These are phyloP conservation scores for Fopius arisanus DNA, from an alignment of 1,140 invertebrate genomes.

Conservation along the genomic window DNA sequence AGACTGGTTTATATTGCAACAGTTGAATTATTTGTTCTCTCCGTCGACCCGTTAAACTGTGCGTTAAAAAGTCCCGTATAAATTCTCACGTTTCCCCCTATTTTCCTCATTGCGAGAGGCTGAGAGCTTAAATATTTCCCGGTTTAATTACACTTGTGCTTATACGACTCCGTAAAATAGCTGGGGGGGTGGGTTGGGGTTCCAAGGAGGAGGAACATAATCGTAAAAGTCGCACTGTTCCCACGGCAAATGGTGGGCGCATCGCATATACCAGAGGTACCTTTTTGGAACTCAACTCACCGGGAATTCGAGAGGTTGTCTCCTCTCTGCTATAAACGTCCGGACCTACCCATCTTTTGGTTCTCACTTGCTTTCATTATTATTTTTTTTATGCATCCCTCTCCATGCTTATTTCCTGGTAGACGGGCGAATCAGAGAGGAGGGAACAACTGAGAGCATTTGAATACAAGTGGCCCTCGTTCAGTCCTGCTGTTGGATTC, in stretches of 20 bases:
- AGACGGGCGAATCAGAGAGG: neutral
- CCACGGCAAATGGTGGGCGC: neutral
- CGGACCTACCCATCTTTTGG: neutral
- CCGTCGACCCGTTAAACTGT: constrained; percentile 6
- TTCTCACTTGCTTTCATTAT: constrained; percentile 18
- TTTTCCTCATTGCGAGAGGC: neutral
- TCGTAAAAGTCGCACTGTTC: constrained; percentile 43
- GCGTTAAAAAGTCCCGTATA: constrained; percentile 16
- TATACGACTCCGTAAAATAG: constrained; percentile 12
- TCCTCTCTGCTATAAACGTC: neutral
- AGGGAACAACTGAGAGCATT: constrained; percentile 21
- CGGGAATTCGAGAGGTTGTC: neutral
- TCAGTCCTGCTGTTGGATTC: constrained; percentile 8
- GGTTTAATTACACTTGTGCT: constrained; percentile 44
- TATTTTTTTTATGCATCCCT: neutral
- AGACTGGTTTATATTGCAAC: neutral
- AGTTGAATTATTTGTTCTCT: neutral
- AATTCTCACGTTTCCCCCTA: constrained; percentile 12
- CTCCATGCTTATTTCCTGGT: neutral
- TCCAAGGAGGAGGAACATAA: constrained; percentile 36
- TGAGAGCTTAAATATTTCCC: constrained; percentile 37
- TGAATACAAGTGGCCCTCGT: constrained; percentile 37
- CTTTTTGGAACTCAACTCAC: neutral
- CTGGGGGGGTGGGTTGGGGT: neutral
- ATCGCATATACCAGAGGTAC: neutral